Conservation (phyloP, 2,113 vertebrate species). For the Erpornis zantholeuca region DNA sequence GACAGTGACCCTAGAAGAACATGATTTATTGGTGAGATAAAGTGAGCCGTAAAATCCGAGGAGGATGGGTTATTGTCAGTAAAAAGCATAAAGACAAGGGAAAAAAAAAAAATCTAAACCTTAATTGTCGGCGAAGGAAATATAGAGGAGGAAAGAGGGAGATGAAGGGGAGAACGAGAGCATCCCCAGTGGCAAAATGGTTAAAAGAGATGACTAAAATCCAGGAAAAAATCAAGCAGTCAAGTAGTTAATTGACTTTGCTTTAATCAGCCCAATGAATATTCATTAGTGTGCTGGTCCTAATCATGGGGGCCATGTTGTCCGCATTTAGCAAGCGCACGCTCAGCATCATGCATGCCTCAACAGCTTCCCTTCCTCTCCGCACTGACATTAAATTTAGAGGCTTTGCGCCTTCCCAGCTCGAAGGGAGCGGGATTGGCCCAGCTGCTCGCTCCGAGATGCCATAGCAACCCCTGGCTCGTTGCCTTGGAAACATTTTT, state of each 20-base stretch:
- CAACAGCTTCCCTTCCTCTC: conserved; percentile 84
- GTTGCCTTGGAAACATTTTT: conserved; percentile 92
- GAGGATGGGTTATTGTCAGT: not conserved
- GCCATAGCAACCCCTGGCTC: conserved; percentile 97
- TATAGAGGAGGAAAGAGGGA: not conserved
- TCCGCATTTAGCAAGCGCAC: conserved; percentile 66
- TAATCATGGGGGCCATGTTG: conserved; percentile 72
- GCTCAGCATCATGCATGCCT: conserved; percentile 80
- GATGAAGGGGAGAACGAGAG: conserved; percentile 33
- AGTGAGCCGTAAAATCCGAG: not conserved
- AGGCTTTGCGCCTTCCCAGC: conserved; percentile 84
- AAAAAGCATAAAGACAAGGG: not conserved
- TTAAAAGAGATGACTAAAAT: conserved; percentile 70
- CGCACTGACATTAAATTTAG: conserved; percentile 83
- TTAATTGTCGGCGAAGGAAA: conserved; percentile 14
- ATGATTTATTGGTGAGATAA: not conserved
- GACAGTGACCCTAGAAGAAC: not conserved
- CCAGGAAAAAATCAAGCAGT: conserved; percentile 69
- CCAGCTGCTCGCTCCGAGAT: conserved; percentile 92
- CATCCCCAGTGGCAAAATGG: conserved; percentile 50
- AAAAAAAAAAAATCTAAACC: not conserved
- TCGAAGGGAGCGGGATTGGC: conserved; percentile 91
- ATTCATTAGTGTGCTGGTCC: conserved; percentile 77
- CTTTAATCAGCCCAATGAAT: conserved; percentile 79
- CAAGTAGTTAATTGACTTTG: conserved; percentile 81